Evolutionary conservation across 2,797 vertebrate genomes (phyloP), one percentile per base, ranked within the genome.

Genomic region (Steatocranus sp.): DNA sequence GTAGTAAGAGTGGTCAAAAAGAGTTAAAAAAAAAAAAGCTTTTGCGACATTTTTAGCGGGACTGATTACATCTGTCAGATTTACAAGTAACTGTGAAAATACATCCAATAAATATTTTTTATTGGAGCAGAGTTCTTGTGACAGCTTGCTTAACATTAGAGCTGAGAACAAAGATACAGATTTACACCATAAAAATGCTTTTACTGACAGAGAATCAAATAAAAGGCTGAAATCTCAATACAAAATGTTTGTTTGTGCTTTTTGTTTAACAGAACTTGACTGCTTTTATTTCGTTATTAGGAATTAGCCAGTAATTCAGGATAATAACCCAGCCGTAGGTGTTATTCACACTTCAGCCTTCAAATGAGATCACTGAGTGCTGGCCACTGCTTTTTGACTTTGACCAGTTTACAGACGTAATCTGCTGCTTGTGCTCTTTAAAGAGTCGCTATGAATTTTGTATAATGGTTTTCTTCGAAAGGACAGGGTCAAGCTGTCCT

Each of bases 401-500:
- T 15, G 77, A 58, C 77, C 27, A 6, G 15, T 70, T 15, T 34
- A 38, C 53, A 75, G 79, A 82, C 75, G 30, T 75, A 38, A 74
- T 83, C 48, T 23, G 1, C 17, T 51, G 79, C 73, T 18, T 81
- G 63, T 32, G 34, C 7, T 11, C 51, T 88, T 70, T 61, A 6
- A 80, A 74, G 77, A 78, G 56, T 82, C 58, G 34, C 51, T 12
- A 66, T 87, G 53, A 74, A 83, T 86, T 80, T 82, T 79, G 38
- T 58, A 53, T 70, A 25, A 8, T 8, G 32, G 20, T 76, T 80
- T 80, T 81, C 78, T 83, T 80, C 58, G 17, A 79, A 68, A 83
- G 75, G 76, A 86, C 56, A 41, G 76, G 88, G 89, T 92, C 90
- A 84, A 80, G 73, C 32, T 82, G 87, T 89, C 87, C 88, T 92